Evolutionary conservation across 2,888 invertebrate genomes (phyloP), one percentile per base, ranked within the genome.

Genomic region (Gnatocerus cornutus): DNA sequence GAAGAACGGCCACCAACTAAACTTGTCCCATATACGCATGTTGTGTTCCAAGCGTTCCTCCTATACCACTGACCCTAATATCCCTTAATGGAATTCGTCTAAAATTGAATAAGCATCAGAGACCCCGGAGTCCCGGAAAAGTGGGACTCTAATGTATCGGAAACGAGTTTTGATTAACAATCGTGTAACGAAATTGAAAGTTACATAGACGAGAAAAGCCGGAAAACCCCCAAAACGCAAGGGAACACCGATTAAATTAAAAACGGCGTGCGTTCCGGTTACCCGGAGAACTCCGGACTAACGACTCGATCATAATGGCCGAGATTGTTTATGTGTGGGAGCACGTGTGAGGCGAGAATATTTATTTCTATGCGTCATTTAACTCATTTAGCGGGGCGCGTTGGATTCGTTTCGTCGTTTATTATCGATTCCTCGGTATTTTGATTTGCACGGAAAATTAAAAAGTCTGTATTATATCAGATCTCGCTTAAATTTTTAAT

Each of bases 141-240:
- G 72, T 72, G 70, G 67, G 68, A 65, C 58, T 67, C 55, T 73
- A 73, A 73, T 73, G 73, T 71, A 73, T 71, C 73, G 73, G 69
- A 73, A 73, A 71, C 65, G 69, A 64, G 62, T 66, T 73, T 73
- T 73, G 73, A 73, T 73, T 67, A 71, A 63, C 71, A 71, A 62
- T 58, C 58, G 41, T 21, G 33, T 53, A 56, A 56, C 55, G 30
- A 63, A 55, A 45, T 50, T 59, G 66, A 65, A 65, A 46, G 58
- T 46, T 56, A 56, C 56, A 21, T 48, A 45, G 56, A 45, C 56
- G 46, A 58, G 39, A 13, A 52, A 39, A 55, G 59, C 58, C 55
- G 59, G 59, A 39, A 48, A 59, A 65, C 12, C 13, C 45, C 9
- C 62, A 48, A 65, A 53, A 55, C 55, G 37, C 43, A 30, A 46